A percentile compares a stretch with the other conserved stretches of the same genome.
Evolutionary conservation across 2,888 invertebrate species (phyloP).

Genomic region (Ypsolopha sequella): DNA sequence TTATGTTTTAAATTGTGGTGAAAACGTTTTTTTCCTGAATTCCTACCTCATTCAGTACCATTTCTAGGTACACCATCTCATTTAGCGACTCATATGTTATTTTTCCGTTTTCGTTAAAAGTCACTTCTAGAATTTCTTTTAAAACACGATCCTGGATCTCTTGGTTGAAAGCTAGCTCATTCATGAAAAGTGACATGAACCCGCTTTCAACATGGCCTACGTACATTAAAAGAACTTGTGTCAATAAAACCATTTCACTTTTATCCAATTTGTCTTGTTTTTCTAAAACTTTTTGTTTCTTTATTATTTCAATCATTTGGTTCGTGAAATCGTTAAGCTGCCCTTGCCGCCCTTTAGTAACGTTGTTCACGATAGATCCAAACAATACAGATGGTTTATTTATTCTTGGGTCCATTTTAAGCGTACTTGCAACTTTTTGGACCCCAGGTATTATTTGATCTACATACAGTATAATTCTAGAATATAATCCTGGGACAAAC

Average conservation of each 20-base stretch:
- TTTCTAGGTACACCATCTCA: conserved; percentile 43
- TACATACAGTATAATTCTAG: conserved; percentile 1
- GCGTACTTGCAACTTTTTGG: too few species aligned
- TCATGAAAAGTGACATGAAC: conserved; percentile 40
- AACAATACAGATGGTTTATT: too few species aligned
- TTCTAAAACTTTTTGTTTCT: conserved; percentile 1
- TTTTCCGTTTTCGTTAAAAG: conserved; percentile 21
- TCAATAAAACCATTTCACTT: conserved; percentile 28
- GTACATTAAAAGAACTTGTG: conserved; percentile 45
- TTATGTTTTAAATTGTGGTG: too few species aligned
- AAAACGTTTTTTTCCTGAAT: too few species aligned
- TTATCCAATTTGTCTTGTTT: conserved; percentile 15
- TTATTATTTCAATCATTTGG: conserved; percentile 11
- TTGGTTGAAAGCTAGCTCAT: conserved; percentile 38
- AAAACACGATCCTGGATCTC: conserved; percentile 33
- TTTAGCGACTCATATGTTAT: conserved; percentile 38
- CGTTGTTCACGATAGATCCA: background rate
- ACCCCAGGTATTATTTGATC: background rate
- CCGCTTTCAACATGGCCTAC: conserved; percentile 60
- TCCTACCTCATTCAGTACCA: conserved; percentile 40
- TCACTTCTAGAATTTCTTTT: conserved; percentile 31
- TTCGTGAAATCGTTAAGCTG: conserved; percentile 12
- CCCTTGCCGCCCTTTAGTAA: conserved; percentile 8
- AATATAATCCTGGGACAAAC: too few species aligned
- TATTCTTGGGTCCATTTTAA: too few species aligned